Evolutionary conservation across 2,797 vertebrate species (phyloP).

Genomic region (Eospalax fontanierii): DNA sequence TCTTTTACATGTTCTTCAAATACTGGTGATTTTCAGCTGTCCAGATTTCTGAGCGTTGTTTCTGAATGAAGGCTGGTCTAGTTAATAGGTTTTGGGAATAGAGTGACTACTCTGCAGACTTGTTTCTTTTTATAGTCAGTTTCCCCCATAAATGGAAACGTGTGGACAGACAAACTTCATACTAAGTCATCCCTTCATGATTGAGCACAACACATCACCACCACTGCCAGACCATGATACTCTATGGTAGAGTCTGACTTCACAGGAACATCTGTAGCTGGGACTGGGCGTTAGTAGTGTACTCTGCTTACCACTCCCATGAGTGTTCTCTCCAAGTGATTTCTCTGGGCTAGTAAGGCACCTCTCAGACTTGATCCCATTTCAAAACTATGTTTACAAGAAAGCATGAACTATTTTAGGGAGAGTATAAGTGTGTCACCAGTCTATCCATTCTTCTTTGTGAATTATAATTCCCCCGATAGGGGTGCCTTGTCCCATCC

Average conservation of each 20-base stretch:
- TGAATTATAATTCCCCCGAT: conserved; percentile 39
- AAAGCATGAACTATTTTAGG: background rate
- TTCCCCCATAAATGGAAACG: background rate
- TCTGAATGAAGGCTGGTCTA: background rate
- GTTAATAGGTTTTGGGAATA: background rate
- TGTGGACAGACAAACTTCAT: background rate
- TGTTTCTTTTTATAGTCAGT: background rate
- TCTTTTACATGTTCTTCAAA: background rate
- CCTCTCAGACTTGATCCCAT: conserved; percentile 39
- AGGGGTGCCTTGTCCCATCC: background rate
- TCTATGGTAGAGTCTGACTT: background rate
- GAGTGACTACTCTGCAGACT: background rate
- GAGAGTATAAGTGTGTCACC: background rate
- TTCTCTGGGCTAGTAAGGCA: conserved; percentile 46
- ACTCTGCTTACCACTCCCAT: background rate
- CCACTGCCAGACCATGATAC: no score
- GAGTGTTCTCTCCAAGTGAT: conserved; percentile 21
- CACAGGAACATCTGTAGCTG: background rate
- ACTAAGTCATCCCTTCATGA: background rate
- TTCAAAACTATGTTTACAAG: conserved; percentile 49
- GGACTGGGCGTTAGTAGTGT: background rate
- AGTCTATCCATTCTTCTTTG: background rate
- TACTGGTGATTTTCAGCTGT: background rate
- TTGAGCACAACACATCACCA: background rate
- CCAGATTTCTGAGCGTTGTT: background rate